Percentiles rank a stretch among this genome's conserved stretches.
Evolutionary conservation across 1,140 invertebrate species (phyloP).

Genomic region (Drosophila kikkawai): DNA sequence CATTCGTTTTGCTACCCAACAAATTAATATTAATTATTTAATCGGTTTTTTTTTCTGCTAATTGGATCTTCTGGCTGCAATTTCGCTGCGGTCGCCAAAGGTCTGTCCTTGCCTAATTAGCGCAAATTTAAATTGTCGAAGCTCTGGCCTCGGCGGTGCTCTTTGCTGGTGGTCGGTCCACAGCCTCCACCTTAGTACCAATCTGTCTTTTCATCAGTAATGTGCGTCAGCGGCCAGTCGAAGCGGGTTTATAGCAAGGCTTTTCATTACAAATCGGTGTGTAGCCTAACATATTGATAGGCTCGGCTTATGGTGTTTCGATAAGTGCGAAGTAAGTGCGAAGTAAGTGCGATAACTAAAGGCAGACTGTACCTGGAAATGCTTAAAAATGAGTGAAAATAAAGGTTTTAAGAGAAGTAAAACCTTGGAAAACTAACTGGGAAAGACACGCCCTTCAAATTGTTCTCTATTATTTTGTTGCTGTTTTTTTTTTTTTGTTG

Average conservation of each 20-base stretch:
- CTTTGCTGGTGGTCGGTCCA: constrained; percentile 10
- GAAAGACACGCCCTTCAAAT: background rate
- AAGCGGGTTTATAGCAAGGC: constrained; percentile 1
- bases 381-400: background rate
- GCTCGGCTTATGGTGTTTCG: constrained; percentile 3
- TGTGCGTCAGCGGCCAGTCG: constrained; percentile 13
- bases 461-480: background rate
- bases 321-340: constrained; percentile 1
- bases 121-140: constrained; percentile 51
- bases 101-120: constrained; percentile 73
- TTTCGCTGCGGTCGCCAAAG: constrained; percentile 60
- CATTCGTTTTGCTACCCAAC: constrained; percentile 27
- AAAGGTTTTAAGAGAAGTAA: background rate
- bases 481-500: background rate
- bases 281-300: background rate
- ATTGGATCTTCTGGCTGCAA: constrained; percentile 62
- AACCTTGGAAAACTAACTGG: no score
- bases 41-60: constrained; percentile 55
- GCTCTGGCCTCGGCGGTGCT: constrained; percentile 37
- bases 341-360: background rate
- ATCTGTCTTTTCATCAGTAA: constrained; percentile 19
- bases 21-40: constrained; percentile 77
- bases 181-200: constrained; percentile 28
- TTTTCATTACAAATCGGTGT: background rate
- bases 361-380: background rate